phyloP scores from a whole-genome alignment of 2,797 vertebrate species.

The Petrocephalus schoutedeni region DNA sequence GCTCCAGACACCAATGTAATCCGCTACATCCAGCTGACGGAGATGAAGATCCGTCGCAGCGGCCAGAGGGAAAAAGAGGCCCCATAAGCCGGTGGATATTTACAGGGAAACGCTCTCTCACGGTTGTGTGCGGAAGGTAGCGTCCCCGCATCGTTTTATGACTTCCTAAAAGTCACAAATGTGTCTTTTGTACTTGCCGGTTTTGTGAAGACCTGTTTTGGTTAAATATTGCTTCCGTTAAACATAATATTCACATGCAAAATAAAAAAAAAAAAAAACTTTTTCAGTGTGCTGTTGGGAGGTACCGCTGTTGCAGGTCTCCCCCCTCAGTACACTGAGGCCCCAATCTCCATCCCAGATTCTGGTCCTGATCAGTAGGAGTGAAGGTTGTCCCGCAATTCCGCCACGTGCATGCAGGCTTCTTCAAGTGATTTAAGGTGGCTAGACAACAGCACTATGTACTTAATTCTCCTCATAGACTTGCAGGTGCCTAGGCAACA shows the following conservation, averaged over 20 bases:
- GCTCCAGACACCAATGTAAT: slow-evolving; percentile 91
- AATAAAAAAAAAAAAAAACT: slow-evolving; percentile 17
- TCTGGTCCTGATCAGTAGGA: neutral
- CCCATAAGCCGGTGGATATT: slow-evolving; percentile 61
- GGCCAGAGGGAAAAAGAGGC: slow-evolving; percentile 88
- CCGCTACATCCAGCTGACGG: slow-evolving; percentile 97
- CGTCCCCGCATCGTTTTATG: slow-evolving; percentile 17
- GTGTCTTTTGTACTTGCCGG: slow-evolving; percentile 39
- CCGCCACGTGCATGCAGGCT: neutral
- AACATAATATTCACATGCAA: neutral
- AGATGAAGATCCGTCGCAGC: slow-evolving; percentile 94
- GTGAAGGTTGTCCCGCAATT: neutral
- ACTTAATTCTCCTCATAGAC: neutral
- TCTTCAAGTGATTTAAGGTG: neutral
- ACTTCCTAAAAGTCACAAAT: slow-evolving; percentile 25
- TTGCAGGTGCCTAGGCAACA: neutral
- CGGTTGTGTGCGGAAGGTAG: neutral
- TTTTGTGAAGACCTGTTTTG: slow-evolving; percentile 21
- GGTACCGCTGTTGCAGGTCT: neutral
- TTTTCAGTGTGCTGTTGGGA: neutral
- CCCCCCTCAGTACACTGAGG: neutral
- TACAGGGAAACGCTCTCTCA: slow-evolving; percentile 34
- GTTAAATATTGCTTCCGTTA: slow-evolving; percentile 6
- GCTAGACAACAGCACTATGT: neutral
- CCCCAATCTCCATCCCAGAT: too few species aligned